Evolutionary conservation across 2,888 invertebrate species (phyloP).

Genomic region (Pachydiplax longipennis): DNA sequence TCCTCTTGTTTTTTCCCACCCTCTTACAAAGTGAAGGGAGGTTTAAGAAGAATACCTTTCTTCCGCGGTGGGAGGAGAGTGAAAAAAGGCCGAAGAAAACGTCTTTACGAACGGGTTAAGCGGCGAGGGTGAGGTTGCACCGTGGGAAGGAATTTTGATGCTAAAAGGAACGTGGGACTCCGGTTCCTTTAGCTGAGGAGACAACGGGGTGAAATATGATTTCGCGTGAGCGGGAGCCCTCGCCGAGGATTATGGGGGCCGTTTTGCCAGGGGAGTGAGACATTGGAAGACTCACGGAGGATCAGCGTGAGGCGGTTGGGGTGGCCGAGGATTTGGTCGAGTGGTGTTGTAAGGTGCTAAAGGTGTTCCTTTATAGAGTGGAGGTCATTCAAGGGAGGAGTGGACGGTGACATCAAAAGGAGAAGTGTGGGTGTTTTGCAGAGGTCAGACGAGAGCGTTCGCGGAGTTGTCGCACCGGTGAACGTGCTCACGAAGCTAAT

Average conservation of each 20-base stretch:
- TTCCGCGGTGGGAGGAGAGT: background rate
- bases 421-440: background rate
- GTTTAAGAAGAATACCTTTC: background rate
- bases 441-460: background rate
- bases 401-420: slow-evolving; percentile 27
- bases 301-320: background rate
- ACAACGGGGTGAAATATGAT: slow-evolving; percentile 28
- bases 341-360: background rate
- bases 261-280: background rate
- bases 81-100: background rate
- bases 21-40: background rate
- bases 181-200: background rate
- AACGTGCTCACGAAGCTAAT: slow-evolving; percentile 19
- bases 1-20: background rate
- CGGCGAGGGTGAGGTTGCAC: background rate
- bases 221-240: slow-evolving; percentile 32
- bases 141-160: slow-evolving; percentile 26
- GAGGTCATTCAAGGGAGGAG: slow-evolving; percentile 8
- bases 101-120: background rate
- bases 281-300: background rate
- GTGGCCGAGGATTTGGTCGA: background rate
- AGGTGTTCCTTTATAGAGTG: background rate
- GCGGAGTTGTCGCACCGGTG: background rate
- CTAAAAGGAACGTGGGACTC: background rate
- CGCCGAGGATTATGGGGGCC: slow-evolving; percentile 2